These are phyloP conservation scores for Anneissia japonica DNA, from an alignment of 35 echinoderm and acorn worm genomes.

Conservation along the genomic window DNA sequence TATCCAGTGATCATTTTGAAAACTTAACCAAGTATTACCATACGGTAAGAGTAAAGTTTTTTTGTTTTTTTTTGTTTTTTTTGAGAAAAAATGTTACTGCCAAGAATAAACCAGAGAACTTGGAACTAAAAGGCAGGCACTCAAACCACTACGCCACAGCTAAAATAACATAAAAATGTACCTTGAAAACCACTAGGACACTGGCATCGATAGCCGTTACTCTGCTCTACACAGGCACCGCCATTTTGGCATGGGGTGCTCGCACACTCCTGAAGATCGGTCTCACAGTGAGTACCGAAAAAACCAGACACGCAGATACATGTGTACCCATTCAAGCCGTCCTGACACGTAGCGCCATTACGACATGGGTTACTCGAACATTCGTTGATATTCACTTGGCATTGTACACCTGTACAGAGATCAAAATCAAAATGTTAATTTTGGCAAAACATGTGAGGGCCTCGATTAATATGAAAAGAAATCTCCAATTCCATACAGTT, in stretches of 20 bases:
- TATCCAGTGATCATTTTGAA: too few relatives aligned
- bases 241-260: slow-evolving; percentile 6
- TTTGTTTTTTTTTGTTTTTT: too few relatives aligned
- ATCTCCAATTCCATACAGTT: too few relatives aligned
- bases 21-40: too few relatives aligned
- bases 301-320: neutral
- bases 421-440: too few relatives aligned
- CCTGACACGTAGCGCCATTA: neutral
- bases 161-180: neutral
- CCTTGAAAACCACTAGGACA: slow-evolving; percentile 7
- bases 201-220: neutral
- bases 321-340: slow-evolving; percentile 9
- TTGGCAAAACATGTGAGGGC: too few relatives aligned
- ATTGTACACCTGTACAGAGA: neutral
- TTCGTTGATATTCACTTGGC: neutral
- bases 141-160: neutral
- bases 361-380: slow-evolving; percentile 2
- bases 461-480: too few relatives aligned
- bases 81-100: neutral
- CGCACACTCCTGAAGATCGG: neutral
- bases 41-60: neutral
- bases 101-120: neutral
- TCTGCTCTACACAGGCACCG: neutral
- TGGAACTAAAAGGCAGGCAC: neutral
- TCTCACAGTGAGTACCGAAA: neutral